Base-by-base conservation (phyloP, 1,140 invertebrate species). In the Physella acuta region DNA sequence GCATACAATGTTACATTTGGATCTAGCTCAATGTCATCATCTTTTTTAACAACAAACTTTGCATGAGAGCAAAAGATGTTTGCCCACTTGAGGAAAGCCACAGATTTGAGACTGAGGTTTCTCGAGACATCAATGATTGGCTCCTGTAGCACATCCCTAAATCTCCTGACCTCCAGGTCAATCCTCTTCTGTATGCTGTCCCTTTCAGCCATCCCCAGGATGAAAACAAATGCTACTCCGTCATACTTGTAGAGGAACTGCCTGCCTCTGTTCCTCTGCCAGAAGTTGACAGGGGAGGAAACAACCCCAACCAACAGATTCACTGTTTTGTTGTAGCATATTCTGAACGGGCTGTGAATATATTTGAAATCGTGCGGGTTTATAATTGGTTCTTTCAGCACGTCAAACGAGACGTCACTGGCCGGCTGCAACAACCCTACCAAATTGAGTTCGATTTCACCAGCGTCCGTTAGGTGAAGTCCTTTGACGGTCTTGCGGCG, bases 101-200 rank as follows among this genome's bases (percentile, higher is more conserved):
- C 89, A 82, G 93, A 92, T 82, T 95, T 95, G 75, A 93, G 92
- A 2, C 92, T 93, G 82, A 95, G 88, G 84, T 94, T 95, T 72
- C 89, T 87, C 79, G 94, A 94, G 31, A 87, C 87, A 84, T 94
- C 93, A 20, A 87, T 70, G 82, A 94, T 94, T 73, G 88, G 89
- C 24, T 91, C 92, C 85, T 93, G 91, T 31, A 94, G 87, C 66
- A 94, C 87, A 79, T 95, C 93, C n/a, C 85, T 81, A 75, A 89
- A 87, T 0, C 73, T 73, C 0, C 74, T 75, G 76, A 88, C 88
- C 82, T 95, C 93, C 30, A 34, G 49, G 16, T 28, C 30, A 2
- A 76, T 53, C 44, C 44, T 55, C 2, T 37, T 34, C 52, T 76
- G 71, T 36, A 86, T 75, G 17, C 87, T 75, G 2, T 20, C 26